Percentiles rank a stretch among this genome's conserved stretches.
Evolutionary conservation across 2,113 vertebrate species (phyloP).

Genomic region (mouse (Mus musculus)): DNA sequence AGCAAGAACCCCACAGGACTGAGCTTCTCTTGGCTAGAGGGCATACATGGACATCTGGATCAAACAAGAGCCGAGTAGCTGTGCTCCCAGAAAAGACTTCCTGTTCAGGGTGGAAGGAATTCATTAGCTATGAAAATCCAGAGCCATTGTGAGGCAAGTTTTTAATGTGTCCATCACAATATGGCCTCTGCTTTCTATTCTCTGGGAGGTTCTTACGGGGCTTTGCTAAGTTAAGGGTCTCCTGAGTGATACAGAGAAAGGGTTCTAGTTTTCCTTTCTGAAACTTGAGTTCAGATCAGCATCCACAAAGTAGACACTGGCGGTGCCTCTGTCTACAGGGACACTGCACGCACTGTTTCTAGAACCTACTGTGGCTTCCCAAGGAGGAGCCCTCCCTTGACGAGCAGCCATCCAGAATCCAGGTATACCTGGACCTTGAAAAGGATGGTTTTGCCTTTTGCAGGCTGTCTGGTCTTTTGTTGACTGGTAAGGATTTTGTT

Average conservation of each 20-base stretch:
- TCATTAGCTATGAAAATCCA: neutral
- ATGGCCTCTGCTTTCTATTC: neutral
- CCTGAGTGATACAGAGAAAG: fast-evolving
- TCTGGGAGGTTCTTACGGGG: neutral
- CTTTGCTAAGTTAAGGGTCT: neutral
- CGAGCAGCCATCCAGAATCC: fast-evolving
- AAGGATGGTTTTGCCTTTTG: neutral
- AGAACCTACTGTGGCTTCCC: neutral
- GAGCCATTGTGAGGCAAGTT: neutral
- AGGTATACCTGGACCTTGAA: neutral
- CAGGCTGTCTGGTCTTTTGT: neutral
- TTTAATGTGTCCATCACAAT: neutral
- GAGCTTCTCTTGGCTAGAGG: neutral
- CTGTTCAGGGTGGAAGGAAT: neutral
- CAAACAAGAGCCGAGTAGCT: neutral
- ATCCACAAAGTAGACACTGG: neutral
- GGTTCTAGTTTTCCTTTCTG: neutral
- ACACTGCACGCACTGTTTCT: neutral
- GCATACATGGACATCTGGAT: neutral
- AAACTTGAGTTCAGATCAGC: neutral
- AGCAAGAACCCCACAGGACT: neutral
- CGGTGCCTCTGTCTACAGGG: no score
- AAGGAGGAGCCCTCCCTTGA: neutral
- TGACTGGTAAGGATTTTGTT: neutral
- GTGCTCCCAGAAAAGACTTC: neutral